Base-by-base conservation (phyloP, 2,888 invertebrate genomes). In the Orthonychiurus folsomi region DNA sequence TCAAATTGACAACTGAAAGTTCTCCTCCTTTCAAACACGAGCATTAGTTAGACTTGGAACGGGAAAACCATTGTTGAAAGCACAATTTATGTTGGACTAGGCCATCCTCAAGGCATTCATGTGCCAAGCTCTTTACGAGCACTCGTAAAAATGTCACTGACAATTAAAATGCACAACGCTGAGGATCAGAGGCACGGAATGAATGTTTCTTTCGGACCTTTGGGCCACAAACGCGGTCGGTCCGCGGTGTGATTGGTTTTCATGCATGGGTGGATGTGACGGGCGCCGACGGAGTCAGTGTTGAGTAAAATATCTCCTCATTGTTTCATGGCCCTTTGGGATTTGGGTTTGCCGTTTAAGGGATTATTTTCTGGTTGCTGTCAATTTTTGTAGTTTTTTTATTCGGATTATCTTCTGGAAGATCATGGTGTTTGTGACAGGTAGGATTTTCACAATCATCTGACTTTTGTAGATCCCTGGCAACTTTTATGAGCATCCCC, bases 1-100 rank as follows among this genome's bases (percentile, higher is more conserved):
- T 65, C 56, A 65, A 62, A 65, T 65, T 65, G 65, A 65, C 65
- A 62, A 62, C 60, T 65, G 61, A 15, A 25, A 37, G 37, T 37
- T 37, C 37, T 37, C 15, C 37, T 15, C 15, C 37, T 37, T 37
- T 37, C n/a, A n/a, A n/a, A 37, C 37, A 5, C 37, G 15, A 9
- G 37, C 9, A 9, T 37, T 37, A 15, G 37, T 5, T 37, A n/a
- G 37, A 5, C 37, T 37, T 37, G 37, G 37, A 9, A n/a, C n/a
- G n/a, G n/a, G n/a, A n/a, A n/a, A n/a, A n/a, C n/a, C n/a, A n/a
- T n/a, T n/a, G n/a, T n/a, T n/a, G n/a, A n/a, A n/a, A n/a, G n/a
- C n/a, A n/a, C n/a, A n/a, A n/a, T n/a, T 15, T 37, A 37, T n/a
- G 37, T 37, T 37, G 5, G 37, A 37, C 37, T 37, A 15, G 37